Percentiles rank a stretch among this genome's conserved stretches.
Evolutionary conservation across 2,113 vertebrate genomes (phyloP).

Genomic region (Dromaius novaehollandiae): DNA sequence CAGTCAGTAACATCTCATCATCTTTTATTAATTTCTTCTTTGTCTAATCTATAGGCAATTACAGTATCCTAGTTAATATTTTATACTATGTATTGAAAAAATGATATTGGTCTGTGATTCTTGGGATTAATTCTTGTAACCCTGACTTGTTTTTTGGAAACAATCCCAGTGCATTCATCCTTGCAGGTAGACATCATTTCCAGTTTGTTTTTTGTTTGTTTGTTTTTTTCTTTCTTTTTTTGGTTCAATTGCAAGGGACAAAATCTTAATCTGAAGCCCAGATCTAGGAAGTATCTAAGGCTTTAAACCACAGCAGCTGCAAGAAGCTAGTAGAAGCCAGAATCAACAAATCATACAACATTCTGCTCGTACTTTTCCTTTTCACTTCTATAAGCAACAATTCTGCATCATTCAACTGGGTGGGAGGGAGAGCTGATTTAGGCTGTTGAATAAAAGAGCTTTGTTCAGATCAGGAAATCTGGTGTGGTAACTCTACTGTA

Average conservation of each 20-base stretch:
- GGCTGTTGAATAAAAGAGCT: background rate
- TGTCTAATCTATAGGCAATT: background rate
- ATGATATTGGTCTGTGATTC: background rate
- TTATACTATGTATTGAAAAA: background rate
- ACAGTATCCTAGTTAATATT: background rate
- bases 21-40: background rate
- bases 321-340: background rate
- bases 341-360: background rate
- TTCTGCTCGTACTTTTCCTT: slow-evolving; percentile 2
- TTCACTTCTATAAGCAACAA: background rate
- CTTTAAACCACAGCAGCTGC: slow-evolving; percentile 9
- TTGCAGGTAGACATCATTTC: background rate
- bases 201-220: background rate
- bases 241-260: background rate
- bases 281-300: background rate
- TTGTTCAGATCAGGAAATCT: slow-evolving; percentile 23
- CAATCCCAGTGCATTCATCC: background rate
- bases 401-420: background rate
- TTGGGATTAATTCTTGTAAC: background rate
- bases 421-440: background rate
- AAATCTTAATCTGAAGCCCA: slow-evolving; percentile 4
- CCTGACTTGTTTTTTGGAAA: background rate
- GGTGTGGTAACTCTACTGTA: background rate
- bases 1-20: background rate
- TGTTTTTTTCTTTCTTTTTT: background rate